Base-by-base conservation (phyloP, 2,888 invertebrate species). In the Sicus ferrugineus region DNA sequence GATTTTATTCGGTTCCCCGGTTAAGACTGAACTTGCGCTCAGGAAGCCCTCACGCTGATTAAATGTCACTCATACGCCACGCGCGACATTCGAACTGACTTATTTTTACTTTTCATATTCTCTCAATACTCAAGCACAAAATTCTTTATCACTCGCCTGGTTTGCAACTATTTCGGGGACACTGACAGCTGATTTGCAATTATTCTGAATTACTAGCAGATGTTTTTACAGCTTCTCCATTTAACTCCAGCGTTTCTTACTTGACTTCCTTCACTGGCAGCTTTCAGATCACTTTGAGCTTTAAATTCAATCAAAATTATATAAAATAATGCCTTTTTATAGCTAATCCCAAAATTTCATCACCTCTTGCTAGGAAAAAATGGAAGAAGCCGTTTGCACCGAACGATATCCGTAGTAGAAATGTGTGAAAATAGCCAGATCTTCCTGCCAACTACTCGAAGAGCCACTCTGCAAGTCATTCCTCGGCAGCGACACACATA, bases 301-400 rank as follows among this genome's bases (percentile, higher is more conserved):
- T n/a, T n/a, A n/a, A n/a, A n/a, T n/a, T n/a, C n/a, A n/a, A n/a
- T n/a, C n/a, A n/a, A n/a, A n/a, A n/a, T n/a, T n/a, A n/a, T n/a
- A n/a, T n/a, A n/a, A n/a, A n/a, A n/a, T n/a, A n/a, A n/a, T n/a
- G n/a, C n/a, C n/a, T n/a, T n/a, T n/a, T n/a, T n/a, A n/a, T n/a
- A n/a, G n/a, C n/a, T n/a, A n/a, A n/a, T n/a, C n/a, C n/a, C n/a
- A n/a, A n/a, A n/a, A n/a, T n/a, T n/a, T n/a, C n/a, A n/a, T n/a
- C n/a, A n/a, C n/a, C n/a, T n/a, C n/a, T n/a, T n/a, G n/a, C n/a
- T n/a, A n/a, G n/a, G n/a, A n/a, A n/a, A n/a, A n/a, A n/a, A n/a
- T n/a, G n/a, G n/a, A n/a, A n/a, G 16, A 34, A 58, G 58, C 16
- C 63, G 68, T 63, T 68, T 63, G 63, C 63, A 63, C 63, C 30